A percentile compares a stretch with the other conserved stretches of the same genome.
Evolutionary conservation across 1,140 invertebrate species (phyloP).

Genomic region (Cotesia vestalis): DNA sequence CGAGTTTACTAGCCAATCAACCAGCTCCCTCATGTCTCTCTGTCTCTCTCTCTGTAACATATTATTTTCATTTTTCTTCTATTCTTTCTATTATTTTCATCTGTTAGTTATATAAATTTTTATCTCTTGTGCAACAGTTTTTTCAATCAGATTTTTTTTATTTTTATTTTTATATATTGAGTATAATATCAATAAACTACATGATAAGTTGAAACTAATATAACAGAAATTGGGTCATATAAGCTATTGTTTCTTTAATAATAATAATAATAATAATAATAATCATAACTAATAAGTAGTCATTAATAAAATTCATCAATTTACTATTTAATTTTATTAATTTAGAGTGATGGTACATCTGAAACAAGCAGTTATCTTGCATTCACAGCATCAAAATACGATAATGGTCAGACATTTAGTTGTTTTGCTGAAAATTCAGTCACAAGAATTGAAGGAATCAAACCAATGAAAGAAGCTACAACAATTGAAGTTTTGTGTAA

Average conservation of each 20-base stretch:
- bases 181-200: too few species aligned
- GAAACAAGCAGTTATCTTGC: conserved; percentile 79
- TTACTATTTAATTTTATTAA: conserved; percentile 17
- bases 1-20: conserved; percentile 26
- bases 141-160: background rate
- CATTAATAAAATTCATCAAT: conserved; percentile 15
- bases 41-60: conserved; percentile 18
- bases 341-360: conserved; percentile 78
- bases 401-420: conserved; percentile 80
- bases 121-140: conserved; percentile 9
- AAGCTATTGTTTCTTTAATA: background rate
- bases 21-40: background rate
- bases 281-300: background rate
- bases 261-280: background rate
- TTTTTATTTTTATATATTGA: too few species aligned
- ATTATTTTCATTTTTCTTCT: background rate
- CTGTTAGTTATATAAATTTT: background rate
- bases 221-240: conserved; percentile 3
- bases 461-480: conserved; percentile 74
- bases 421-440: conserved; percentile 86
- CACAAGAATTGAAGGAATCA: conserved; percentile 74
- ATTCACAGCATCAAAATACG: conserved; percentile 81
- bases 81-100: background rate
- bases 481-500: conserved; percentile 86
- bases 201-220: too few species aligned